Percentiles rank a stretch among this genome's conserved stretches.
Evolutionary conservation across 92 coral and sea anemone species (phyloP).

Genomic region (Diadumene lineata): DNA sequence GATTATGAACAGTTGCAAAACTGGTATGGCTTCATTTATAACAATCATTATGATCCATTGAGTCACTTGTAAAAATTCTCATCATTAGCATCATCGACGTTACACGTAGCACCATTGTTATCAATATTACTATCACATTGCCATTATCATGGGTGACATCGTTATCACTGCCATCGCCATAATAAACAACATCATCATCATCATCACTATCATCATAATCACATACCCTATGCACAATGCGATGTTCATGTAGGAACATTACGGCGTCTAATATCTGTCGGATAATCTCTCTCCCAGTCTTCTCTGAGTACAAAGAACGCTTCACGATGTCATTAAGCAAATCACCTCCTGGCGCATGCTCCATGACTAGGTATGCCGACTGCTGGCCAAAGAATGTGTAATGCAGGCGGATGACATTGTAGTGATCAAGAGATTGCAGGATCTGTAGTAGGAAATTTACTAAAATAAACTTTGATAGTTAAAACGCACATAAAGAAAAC

Average conservation of each 20-base stretch:
- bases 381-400: slow-evolving; percentile 54
- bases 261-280: slow-evolving; percentile 68
- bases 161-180: too few species aligned
- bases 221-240: slow-evolving; percentile 65
- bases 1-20: not conserved
- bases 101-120: not conserved
- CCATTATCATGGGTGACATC: not conserved
- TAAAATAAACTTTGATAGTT: too few species aligned
- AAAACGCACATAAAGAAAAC: not conserved
- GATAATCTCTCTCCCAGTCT: slow-evolving; percentile 45
- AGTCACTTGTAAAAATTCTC: not conserved
- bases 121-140: not conserved
- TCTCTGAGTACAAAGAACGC: slow-evolving; percentile 1
- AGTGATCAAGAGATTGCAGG: slow-evolving; percentile 23
- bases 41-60: not conserved
- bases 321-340: slow-evolving; percentile 76
- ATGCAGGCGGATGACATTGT: slow-evolving; percentile 56
- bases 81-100: not conserved
- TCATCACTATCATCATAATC: too few species aligned
- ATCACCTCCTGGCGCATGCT: slow-evolving; percentile 77
- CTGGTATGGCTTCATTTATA: not conserved
- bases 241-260: slow-evolving; percentile 58
- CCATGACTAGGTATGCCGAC: slow-evolving; percentile 65
- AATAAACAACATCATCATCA: too few species aligned
- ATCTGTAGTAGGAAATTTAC: not conserved